These are phyloP conservation scores for Falco columbarius DNA, from an alignment of 2,797 vertebrate genomes.

Conservation along the genomic window DNA sequence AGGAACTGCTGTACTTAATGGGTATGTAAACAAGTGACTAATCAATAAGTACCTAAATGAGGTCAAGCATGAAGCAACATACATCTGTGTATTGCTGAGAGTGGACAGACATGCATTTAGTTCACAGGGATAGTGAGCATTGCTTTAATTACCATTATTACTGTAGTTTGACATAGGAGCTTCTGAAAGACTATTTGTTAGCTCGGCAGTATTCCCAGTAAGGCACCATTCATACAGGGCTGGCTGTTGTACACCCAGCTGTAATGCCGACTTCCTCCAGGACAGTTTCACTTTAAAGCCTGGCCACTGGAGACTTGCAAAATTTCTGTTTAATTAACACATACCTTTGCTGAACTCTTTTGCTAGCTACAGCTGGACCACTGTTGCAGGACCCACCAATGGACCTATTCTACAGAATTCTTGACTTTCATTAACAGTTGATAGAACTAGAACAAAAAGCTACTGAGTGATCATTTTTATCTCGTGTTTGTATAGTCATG, in stretches of 20 bases:
- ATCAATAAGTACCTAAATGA: background rate
- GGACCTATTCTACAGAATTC: background rate
- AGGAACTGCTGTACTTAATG: conserved; percentile 32
- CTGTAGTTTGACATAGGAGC: background rate
- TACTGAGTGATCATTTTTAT: background rate
- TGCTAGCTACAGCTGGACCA: background rate
- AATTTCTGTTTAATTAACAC: background rate
- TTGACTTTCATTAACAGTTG: background rate
- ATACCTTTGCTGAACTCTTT: background rate
- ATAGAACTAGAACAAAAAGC: background rate
- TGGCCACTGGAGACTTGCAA: background rate
- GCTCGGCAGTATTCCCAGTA: background rate
- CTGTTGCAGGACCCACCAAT: background rate
- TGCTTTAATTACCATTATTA: background rate
- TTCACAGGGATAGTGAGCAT: background rate
- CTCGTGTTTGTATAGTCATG: background rate
- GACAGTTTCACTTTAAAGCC: background rate
- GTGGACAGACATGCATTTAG: background rate
- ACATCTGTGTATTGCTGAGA: background rate
- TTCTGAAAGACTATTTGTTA: background rate
- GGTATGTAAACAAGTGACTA: conserved; percentile 60
- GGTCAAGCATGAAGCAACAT: background rate
- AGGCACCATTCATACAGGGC: background rate
- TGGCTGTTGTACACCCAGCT: background rate
- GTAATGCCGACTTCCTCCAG: background rate